A percentile compares a stretch with the other conserved stretches of the same genome.
phyloP scores from a whole-genome alignment of 2,113 vertebrate genomes.

The Sporophila hypoxantha region DNA sequence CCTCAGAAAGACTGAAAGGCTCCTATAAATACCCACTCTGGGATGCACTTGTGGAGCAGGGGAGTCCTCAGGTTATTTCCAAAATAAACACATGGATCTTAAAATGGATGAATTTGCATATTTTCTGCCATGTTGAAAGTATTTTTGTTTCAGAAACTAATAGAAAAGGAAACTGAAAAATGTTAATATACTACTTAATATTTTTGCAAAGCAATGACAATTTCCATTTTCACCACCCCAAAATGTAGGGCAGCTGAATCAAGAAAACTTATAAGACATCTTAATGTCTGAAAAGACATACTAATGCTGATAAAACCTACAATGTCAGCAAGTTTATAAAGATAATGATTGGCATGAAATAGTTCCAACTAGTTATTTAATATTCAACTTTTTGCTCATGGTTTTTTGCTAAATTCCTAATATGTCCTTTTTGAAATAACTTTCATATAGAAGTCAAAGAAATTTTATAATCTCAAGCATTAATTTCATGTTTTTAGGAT shows the following conservation, averaged over 20 bases:
- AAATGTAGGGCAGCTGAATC: neutral
- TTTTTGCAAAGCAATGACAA: neutral
- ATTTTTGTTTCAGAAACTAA: neutral
- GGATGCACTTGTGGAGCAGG: neutral
- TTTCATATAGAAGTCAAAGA: neutral
- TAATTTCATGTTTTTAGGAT: neutral
- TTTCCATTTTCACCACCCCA: neutral
- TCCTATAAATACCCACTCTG: neutral
- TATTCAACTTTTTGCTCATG: neutral
- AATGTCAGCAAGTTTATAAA: neutral
- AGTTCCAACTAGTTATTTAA: neutral
- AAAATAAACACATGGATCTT: neutral
- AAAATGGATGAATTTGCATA: neutral
- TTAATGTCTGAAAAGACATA: neutral
- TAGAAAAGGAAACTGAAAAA: neutral
- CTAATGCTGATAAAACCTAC: neutral
- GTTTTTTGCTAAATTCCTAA: neutral
- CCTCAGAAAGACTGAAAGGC: neutral
- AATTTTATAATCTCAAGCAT: neutral
- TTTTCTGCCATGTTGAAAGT: neutral
- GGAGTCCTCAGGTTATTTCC: neutral
- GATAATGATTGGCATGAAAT: neutral
- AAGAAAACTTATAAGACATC: neutral
- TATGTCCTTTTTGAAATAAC: neutral
- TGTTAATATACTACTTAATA: neutral